A percentile compares a stretch with the other conserved stretches of the same genome.
phyloP scores from a whole-genome alignment of 2,888 invertebrate genomes.

The Tetranychus piercei region DNA sequence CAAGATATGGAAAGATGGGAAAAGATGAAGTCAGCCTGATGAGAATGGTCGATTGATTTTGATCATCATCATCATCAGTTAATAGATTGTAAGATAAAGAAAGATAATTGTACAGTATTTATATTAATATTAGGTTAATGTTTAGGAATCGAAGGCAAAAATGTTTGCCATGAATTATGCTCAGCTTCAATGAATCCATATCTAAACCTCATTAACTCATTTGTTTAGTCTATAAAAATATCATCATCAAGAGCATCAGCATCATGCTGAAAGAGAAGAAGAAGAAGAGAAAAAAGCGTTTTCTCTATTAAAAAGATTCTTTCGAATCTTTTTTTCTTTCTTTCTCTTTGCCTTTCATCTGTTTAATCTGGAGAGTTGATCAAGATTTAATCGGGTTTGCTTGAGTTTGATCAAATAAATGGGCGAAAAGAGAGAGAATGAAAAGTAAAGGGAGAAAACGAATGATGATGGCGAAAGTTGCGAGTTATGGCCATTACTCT shows the following conservation, averaged over 20 bases:
- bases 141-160: background rate
- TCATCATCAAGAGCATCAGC: background rate
- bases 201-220: background rate
- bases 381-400: background rate
- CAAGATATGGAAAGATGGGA: too few relatives aligned
- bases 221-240: background rate
- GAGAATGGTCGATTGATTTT: background rate
- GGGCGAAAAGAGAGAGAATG: slow-evolving; percentile 3
- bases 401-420: slow-evolving; percentile 1
- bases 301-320: too few relatives aligned
- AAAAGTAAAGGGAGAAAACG: background rate
- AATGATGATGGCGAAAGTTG: background rate
- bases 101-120: background rate
- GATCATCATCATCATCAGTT: background rate
- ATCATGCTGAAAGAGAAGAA: too few relatives aligned
- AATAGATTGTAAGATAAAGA: background rate
- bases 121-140: background rate
- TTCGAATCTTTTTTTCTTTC: too few relatives aligned
- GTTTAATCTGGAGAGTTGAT: background rate
- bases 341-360: too few relatives aligned
- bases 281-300: too few relatives aligned
- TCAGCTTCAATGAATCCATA: background rate
- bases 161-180: background rate
- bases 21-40: background rate
- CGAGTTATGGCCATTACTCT: background rate